Base-by-base conservation (phyloP, 2,113 vertebrate species). In the Naja naja region DNA sequence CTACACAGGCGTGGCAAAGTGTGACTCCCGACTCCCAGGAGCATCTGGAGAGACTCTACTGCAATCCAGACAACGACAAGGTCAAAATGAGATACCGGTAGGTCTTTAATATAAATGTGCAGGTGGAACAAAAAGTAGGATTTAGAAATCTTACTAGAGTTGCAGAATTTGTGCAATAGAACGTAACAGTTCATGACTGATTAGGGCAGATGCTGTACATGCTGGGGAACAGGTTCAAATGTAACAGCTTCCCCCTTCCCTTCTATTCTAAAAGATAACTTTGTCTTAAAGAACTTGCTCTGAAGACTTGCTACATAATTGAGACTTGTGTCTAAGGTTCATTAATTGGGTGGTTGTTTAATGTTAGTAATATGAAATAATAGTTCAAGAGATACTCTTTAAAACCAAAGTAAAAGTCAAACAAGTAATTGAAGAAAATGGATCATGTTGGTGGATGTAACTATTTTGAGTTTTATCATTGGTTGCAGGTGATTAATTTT, bases 21-120 rank as follows among this genome's bases (percentile, higher is more conserved):
- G 97, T 99, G 92, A 98, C 98, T 81, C 99, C 99, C 87, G 99
- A 99, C 93, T 98, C 99, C 89, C 99, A 99, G 97, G 99, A 99
- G 96, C 99, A 99, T 96, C 98, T 99, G 98, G 99, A 99, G 96
- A 98, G 99, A 96, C 98, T 99, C 89, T 99, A 99, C 97, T 99
- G 99, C 98, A 99, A 99, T 97, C 99, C 99, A 30, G 99, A 99
- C 97, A 99, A 99, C 52, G 99, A 99, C 74, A 98, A 98, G 95
- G 98, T 99, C 98, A 98, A 98, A 97, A 98, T 99, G 95, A 99
- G 98, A 91, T 99, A 98, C 94, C 97, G 99, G 99, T 99, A 98
- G 98, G 90, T 58, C 16, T 7, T 95, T 93, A 34, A 34, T 47
- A 69, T 9, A 43, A n/a, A 88, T 14, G 52, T 81, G 4, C 88